A percentile compares a stretch with the other conserved stretches of the same genome.
These are phyloP conservation scores for Microtus oregoni DNA, from an alignment of 2,113 vertebrate genomes.

Conservation along the genomic window DNA sequence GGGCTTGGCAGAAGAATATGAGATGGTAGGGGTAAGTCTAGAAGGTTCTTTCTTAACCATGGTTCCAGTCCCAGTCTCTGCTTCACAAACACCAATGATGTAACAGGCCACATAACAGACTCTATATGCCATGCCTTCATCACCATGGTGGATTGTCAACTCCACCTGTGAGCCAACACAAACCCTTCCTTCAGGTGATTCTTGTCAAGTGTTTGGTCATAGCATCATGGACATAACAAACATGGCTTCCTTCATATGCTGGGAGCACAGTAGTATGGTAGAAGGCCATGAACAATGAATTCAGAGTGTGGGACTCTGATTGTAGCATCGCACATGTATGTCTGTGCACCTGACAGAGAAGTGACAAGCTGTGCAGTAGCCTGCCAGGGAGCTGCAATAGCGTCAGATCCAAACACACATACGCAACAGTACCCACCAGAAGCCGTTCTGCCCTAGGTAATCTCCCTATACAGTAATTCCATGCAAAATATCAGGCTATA, in stretches of 20 bases:
- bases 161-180: background rate
- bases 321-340: fast-evolving
- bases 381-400: fast-evolving
- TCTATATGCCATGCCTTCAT: background rate
- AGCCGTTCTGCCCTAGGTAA: background rate
- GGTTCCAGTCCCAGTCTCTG: background rate
- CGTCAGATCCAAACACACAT: background rate
- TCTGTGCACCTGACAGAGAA: background rate
- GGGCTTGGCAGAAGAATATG: no score
- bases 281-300: background rate
- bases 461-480: background rate
- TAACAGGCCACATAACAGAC: background rate
- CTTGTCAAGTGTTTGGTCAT: background rate
- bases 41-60: background rate
- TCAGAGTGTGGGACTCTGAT: background rate
- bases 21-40: background rate
- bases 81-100: background rate
- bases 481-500: background rate
- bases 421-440: background rate
- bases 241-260: background rate
- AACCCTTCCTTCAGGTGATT: background rate
- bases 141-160: no score
- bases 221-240: background rate
- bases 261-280: background rate
- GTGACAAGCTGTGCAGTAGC: background rate